Conservation (phyloP, 2,888 invertebrate species). For the Cantharis rufa region DNA sequence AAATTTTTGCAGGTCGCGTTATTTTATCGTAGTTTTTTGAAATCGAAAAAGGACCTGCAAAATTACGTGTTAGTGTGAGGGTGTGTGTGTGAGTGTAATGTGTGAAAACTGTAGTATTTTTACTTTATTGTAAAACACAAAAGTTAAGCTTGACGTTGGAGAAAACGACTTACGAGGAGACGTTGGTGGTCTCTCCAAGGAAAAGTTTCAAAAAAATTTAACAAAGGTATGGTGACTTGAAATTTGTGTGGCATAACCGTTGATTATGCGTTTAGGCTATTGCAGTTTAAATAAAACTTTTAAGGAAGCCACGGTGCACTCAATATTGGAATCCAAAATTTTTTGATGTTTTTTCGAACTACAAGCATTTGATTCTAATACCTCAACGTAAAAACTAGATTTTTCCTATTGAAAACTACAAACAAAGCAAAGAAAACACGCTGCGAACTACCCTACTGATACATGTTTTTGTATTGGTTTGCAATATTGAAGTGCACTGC, state of each 20-base stretch:
- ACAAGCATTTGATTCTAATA: background rate
- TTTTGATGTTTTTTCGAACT: background rate
- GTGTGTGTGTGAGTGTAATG: conserved; percentile 5
- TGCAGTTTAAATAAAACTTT: conserved; percentile 44
- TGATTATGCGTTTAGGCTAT: conserved; percentile 56
- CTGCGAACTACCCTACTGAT: background rate
- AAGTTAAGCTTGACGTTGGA: conserved; percentile 9
- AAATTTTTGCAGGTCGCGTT: background rate
- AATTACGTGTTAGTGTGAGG: background rate
- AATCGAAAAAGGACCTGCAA: background rate
- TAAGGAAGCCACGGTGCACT: background rate
- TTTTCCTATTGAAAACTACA: background rate
- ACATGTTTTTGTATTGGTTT: conserved; percentile 25
- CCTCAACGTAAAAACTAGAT: background rate
- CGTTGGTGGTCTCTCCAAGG: background rate
- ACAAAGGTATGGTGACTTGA: conserved; percentile 55
- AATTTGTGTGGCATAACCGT: conserved; percentile 53
- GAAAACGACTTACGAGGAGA: background rate
- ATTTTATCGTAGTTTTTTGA: conserved; percentile 1
- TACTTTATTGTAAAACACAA: conserved; percentile 18
- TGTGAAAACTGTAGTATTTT: conserved; percentile 8
- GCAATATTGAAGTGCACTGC: conserved; percentile 11
- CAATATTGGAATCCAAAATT: background rate
- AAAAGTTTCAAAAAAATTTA: conserved; percentile 40
- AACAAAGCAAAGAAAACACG: background rate